Conservation (phyloP, 2,113 vertebrate genomes). For the Chiloscyllium plagiosum region DNA sequence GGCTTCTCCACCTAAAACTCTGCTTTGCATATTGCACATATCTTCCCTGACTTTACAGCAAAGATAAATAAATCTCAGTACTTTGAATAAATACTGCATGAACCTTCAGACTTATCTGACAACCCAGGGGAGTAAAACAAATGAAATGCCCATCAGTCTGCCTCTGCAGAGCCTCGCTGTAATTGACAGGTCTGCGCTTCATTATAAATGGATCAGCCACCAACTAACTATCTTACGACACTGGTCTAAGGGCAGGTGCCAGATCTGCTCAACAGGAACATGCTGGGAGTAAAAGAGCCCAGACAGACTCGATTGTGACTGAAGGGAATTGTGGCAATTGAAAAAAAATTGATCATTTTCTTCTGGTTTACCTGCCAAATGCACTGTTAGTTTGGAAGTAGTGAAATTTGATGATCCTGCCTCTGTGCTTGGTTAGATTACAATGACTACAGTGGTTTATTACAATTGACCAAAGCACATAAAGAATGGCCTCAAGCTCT, state of each 20-base stretch:
- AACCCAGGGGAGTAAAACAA: conserved; percentile 65
- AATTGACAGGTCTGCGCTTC: conserved; percentile 76
- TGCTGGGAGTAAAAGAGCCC: not conserved
- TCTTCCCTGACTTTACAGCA: conserved; percentile 64
- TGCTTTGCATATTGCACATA: conserved; percentile 53
- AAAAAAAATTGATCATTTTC: not conserved
- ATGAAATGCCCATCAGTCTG: conserved; percentile 82
- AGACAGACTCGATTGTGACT: not conserved
- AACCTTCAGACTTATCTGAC: conserved; percentile 65
- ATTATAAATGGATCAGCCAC: conserved; percentile 69
- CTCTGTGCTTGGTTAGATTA: not conserved
- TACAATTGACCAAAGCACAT: not conserved
- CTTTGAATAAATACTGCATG: conserved; percentile 58
- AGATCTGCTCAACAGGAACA: not conserved
- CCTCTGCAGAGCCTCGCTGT: conserved; percentile 70
- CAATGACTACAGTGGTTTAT: not conserved
- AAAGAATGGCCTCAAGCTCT: not conserved
- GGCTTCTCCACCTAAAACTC: conserved; percentile 42
- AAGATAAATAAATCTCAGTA: conserved; percentile 51
- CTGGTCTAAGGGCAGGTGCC: not conserved
- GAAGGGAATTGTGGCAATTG: not conserved
- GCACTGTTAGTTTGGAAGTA: not conserved
- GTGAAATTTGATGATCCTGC: not conserved
- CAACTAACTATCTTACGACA: not conserved
- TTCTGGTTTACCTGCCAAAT: not conserved